Evolutionary conservation across 2,888 invertebrate genomes (phyloP).

Genomic region (Allolobophora icterica): DNA sequence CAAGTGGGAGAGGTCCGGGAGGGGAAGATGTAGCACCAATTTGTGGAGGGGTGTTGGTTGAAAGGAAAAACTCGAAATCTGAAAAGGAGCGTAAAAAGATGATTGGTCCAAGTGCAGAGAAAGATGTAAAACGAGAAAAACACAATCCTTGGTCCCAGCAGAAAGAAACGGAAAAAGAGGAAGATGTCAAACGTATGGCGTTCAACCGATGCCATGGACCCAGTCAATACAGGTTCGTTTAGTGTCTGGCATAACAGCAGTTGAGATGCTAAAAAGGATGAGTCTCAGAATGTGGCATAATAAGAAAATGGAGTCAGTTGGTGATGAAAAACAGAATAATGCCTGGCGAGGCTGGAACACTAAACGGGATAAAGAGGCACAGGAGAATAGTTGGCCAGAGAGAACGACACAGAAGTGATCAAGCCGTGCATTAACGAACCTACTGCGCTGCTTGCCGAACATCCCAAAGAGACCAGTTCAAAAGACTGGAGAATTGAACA

Average conservation of each 20-base stretch:
- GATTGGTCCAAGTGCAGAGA: no score
- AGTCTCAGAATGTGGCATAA: constrained; percentile 25
- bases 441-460: background rate
- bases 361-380: background rate
- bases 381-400: background rate
- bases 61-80: no score
- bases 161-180: background rate
- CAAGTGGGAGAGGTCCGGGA: no score
- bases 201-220: background rate
- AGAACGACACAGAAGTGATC: background rate
- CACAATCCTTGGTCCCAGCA: no score
- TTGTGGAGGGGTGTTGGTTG: no score
- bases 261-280: background rate
- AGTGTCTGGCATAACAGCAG: constrained; percentile 7
- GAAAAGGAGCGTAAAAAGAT: no score
- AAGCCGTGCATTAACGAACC: background rate
- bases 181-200: background rate
- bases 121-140: no score
- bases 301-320: background rate
- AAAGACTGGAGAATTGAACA: background rate
- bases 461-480: background rate
- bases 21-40: no score
- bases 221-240: background rate
- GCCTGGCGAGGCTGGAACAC: background rate
- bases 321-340: background rate